Evolutionary conservation across 92 coral and sea anemone genomes (phyloP).

Genomic region (Diadumene lineata): DNA sequence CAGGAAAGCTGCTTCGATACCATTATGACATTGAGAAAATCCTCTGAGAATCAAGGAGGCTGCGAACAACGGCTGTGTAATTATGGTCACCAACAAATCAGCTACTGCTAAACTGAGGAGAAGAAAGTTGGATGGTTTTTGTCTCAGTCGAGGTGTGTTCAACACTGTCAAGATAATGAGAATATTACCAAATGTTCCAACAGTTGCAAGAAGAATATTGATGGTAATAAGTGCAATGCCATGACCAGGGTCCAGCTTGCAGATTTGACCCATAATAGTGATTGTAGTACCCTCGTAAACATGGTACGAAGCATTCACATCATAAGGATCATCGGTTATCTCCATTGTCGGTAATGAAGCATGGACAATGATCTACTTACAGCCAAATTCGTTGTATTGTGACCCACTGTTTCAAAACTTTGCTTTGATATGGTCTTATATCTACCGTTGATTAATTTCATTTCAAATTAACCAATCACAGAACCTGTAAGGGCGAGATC

Average conservation of each 20-base stretch:
- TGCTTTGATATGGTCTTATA: too few relatives aligned
- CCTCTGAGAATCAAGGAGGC: not conserved
- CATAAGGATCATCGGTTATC: not conserved
- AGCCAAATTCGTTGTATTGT: too few relatives aligned
- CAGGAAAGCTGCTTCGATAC: not conserved
- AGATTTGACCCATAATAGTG: not conserved
- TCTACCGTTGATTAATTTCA: too few relatives aligned
- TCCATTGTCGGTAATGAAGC: too few relatives aligned
- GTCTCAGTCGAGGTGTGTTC: slow-evolving; percentile 9
- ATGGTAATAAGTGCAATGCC: not conserved
- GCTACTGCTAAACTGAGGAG: slow-evolving; percentile 25
- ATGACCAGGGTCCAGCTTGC: not conserved
- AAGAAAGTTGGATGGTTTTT: slow-evolving; percentile 11
- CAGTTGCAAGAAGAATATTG: not conserved
- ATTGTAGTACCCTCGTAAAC: not conserved
- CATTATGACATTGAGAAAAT: not conserved
- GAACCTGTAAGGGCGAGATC: too few relatives aligned
- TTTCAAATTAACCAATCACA: too few relatives aligned
- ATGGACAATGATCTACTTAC: too few relatives aligned
- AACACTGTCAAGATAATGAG: slow-evolving; percentile 10
- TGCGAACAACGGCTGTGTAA: slow-evolving; percentile 8
- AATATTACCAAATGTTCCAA: slow-evolving; percentile 19
- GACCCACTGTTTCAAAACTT: too few relatives aligned
- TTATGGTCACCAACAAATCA: slow-evolving; percentile 18
- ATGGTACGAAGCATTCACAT: not conserved